Evolutionary conservation across 2,113 vertebrate species (phyloP).

Genomic region (Aramus guarauna): DNA sequence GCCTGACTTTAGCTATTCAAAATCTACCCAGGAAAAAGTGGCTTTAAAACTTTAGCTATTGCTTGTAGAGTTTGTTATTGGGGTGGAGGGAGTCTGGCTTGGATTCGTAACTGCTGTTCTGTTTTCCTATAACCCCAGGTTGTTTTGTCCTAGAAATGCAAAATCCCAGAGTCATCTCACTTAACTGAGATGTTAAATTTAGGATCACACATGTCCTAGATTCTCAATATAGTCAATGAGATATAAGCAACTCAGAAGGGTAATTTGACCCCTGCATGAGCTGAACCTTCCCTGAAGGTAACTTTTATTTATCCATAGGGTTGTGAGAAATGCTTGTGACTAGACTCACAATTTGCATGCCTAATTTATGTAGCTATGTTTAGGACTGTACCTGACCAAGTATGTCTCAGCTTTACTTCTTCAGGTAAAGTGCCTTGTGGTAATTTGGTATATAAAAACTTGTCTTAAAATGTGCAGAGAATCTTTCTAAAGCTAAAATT

Average conservation of each 20-base stretch:
- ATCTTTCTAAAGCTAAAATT: background rate
- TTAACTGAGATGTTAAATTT: slow-evolving; percentile 46
- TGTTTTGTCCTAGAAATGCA: slow-evolving; percentile 38
- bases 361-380: background rate
- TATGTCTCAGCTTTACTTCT: background rate
- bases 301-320: background rate
- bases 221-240: slow-evolving; percentile 45
- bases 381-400: background rate
- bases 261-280: background rate
- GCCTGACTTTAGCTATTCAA: background rate
- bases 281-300: background rate
- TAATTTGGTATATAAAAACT: background rate
- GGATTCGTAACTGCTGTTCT: background rate
- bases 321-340: background rate
- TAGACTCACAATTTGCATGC: background rate
- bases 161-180: slow-evolving; percentile 11
- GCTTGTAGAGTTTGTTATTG: background rate
- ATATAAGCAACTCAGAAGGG: background rate
- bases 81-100: background rate
- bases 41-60: background rate
- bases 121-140: background rate
- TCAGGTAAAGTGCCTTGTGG: background rate
- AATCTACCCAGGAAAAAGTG: background rate
- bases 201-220: slow-evolving; percentile 29
- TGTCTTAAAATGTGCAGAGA: background rate